Base-by-base conservation (phyloP, 2,797 vertebrate genomes). In the Acipenser oxyrinchus region DNA sequence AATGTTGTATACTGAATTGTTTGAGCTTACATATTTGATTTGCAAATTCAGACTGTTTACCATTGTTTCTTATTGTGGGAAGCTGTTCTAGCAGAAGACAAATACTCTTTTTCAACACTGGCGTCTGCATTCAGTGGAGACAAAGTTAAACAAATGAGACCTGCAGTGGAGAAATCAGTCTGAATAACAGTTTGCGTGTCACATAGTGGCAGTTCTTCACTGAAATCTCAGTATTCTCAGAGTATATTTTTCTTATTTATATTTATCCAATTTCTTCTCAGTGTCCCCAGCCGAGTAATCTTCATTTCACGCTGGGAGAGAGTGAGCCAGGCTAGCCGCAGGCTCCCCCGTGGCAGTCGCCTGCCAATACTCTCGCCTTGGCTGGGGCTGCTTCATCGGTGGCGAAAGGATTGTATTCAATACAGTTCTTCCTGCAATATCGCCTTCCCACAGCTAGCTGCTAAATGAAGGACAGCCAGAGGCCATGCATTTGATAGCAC, bases 381-480 rank as follows among this genome's bases (percentile, higher is more conserved):
- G 55, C 55, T 58, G 12, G 55, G 55, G 55, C 12, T 58, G 3
- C 15, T n/a, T 4, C 3, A 7, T 58, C 6, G 55, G 12, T 58
- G 55, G 55, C 55, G 15, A 58, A 58, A 58, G 55, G 55, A 58
- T n/a, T 13, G 6, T 13, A n/a, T 58, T 58, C 15, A 11, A 58
- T 58, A 12, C 12, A n/a, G 12, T 13, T 37, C 37, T 37, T 15
- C n/a, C 55, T 13, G 55, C 10, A 58, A 58, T 58, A 6, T 13
- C 55, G 12, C 12, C 55, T n/a, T 58, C 11, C 55, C 15, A 13
- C 55, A 58, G 55, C 12, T 7, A n/a, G 55, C 55, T 37, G 15
- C 55, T 58, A 11, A 58, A 13, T n/a, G 12, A 58, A 58, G 55
- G 55, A 58, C 55, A 58, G 55, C 55, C 55, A 58, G 55, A 12